phyloP scores from a whole-genome alignment of 2,797 vertebrate species.

The Heteromormyrus szaboi region DNA sequence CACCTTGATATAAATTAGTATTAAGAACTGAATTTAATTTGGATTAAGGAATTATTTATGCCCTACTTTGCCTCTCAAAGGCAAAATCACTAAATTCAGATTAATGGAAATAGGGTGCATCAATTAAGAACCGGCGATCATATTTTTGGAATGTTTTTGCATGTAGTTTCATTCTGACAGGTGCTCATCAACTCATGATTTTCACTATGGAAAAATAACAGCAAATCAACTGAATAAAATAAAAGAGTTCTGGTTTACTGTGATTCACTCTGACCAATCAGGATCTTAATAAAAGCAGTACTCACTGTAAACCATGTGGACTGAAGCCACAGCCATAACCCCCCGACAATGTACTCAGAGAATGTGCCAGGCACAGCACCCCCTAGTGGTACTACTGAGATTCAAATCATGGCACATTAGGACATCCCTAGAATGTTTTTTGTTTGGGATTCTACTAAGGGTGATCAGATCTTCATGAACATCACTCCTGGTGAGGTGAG shows the following conservation, averaged over 20 bases:
- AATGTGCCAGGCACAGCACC: background rate
- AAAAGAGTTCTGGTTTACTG: background rate
- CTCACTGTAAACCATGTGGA: background rate
- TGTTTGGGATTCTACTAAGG: background rate
- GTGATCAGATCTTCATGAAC: background rate
- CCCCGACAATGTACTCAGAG: background rate
- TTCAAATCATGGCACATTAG: background rate
- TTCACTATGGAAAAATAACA: background rate
- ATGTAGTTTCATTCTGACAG: background rate
- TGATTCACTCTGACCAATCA: background rate
- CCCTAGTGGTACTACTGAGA: background rate
- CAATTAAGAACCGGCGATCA: background rate
- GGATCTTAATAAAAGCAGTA: background rate
- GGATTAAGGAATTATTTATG: background rate
- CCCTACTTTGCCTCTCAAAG: background rate
- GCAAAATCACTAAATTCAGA: background rate
- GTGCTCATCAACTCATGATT: background rate
- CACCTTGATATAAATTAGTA: slow-evolving; percentile 3
- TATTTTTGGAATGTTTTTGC: background rate
- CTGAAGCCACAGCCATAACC: background rate
- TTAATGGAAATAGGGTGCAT: background rate
- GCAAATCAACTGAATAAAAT: background rate
- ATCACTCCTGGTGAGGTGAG: background rate
- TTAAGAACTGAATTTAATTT: background rate
- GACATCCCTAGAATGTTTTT: background rate